Conservation (phyloP, 2,797 vertebrate species). For the Serranus cabrilla region DNA sequence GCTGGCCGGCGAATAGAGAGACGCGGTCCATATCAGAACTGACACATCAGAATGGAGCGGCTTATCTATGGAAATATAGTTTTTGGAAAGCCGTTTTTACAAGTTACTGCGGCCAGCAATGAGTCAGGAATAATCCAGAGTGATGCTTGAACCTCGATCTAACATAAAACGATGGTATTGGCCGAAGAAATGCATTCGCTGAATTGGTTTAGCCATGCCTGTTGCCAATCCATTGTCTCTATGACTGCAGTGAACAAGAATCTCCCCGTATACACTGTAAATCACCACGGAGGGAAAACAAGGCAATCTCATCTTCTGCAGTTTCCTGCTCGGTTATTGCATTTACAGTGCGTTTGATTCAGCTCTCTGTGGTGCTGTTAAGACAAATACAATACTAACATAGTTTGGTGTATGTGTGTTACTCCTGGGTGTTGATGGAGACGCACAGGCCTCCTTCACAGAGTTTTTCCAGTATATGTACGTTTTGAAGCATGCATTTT, state of each 20-base stretch:
- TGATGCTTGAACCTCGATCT: conserved; percentile 1
- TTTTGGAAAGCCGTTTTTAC: conserved; percentile 26
- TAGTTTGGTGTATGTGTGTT: conserved; percentile 13
- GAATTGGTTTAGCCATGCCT: conserved; percentile 44
- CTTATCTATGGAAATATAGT: conserved; percentile 57
- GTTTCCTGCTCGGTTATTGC: conserved; percentile 52
- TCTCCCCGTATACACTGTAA: conserved; percentile 26
- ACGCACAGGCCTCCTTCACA: conserved; percentile 5
- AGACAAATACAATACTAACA: conserved; percentile 58
- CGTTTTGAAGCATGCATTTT: conserved; percentile 2
- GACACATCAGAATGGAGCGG: conserved; percentile 60
- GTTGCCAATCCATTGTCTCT: conserved; percentile 51
- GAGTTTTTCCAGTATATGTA: conserved; percentile 5
- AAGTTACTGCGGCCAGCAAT: conserved; percentile 26
- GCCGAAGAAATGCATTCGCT: conserved; percentile 34
- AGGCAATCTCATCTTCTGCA: conserved; percentile 54
- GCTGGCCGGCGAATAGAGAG: conserved; percentile 44
- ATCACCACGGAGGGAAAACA: conserved; percentile 59
- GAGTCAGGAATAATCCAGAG: conserved; percentile 25
- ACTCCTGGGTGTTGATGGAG: conserved; percentile 13
- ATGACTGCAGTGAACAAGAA: conserved; percentile 43
- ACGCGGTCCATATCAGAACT: conserved; percentile 52
- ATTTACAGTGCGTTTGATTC: conserved; percentile 57
- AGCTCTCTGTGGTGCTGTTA: conserved; percentile 55
- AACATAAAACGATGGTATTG: conserved; percentile 10